Evolutionary conservation across 2,888 invertebrate species (phyloP).

Genomic region (Nomada ruficornis): DNA sequence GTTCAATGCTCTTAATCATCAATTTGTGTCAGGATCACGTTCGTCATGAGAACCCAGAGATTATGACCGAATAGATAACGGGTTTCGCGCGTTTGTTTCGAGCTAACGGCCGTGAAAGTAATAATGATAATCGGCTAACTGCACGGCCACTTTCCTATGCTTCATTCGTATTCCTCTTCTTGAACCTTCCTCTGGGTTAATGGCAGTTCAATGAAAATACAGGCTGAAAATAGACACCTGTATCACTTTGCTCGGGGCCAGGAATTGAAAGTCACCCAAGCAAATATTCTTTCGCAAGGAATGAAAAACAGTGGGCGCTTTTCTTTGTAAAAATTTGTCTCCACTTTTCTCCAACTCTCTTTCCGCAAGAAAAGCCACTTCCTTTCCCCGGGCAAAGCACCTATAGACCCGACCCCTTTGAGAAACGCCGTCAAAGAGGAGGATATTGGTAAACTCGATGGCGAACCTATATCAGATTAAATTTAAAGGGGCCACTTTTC

Average conservation of each 20-base stretch:
- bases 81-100: background rate
- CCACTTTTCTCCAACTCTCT: conserved; percentile 7
- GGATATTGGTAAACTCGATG: conserved; percentile 57
- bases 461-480: conserved; percentile 53
- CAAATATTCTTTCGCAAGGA: background rate
- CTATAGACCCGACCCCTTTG: conserved; percentile 39
- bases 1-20: background rate
- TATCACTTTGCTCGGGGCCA: too few relatives aligned
- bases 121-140: conserved; percentile 20
- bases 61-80: conserved; percentile 28
- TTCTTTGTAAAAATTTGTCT: background rate
- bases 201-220: background rate
- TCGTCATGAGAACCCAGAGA: conserved; percentile 1
- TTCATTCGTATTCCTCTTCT: background rate
- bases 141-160: background rate
- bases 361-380: conserved; percentile 35
- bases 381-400: conserved; percentile 8
- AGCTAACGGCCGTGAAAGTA: background rate
- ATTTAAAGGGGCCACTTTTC: conserved; percentile 42
- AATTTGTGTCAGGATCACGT: background rate
- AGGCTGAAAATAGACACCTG: too few relatives aligned
- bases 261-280: background rate
- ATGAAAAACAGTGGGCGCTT: background rate
- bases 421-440: conserved; percentile 43
- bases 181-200: background rate